Evolutionary conservation across 2,888 invertebrate species (phyloP).

Genomic region (Gisinianus flammeolus): DNA sequence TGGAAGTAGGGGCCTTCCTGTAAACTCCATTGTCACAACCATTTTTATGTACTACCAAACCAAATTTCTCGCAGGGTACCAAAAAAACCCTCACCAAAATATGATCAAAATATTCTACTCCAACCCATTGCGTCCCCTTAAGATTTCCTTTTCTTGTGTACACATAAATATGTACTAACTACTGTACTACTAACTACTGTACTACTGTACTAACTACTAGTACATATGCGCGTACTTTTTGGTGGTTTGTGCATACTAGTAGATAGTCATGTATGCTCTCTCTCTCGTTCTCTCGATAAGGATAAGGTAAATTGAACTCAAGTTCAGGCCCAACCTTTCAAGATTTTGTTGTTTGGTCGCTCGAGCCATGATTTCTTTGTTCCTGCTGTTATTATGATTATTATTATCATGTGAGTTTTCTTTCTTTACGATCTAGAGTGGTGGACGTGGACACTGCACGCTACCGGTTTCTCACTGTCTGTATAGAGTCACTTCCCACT

Average conservation of each 20-base stretch:
- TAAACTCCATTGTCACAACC: neutral
- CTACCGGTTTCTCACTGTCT: no score
- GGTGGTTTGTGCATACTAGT: neutral
- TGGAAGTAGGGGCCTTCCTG: neutral
- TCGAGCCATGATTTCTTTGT: conserved; percentile 35
- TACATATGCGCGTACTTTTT: neutral
- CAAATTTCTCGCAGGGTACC: neutral
- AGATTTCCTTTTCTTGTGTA: neutral
- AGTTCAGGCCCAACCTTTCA: neutral
- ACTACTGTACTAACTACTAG: no score
- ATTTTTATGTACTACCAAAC: neutral
- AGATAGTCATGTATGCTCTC: neutral
- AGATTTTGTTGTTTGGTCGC: conserved; percentile 19
- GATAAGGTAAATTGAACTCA: neutral
- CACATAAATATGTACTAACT: neutral
- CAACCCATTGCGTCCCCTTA: neutral
- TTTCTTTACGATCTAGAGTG: neutral
- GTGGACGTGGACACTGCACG: neutral
- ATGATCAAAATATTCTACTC: neutral
- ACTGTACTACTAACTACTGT: neutral
- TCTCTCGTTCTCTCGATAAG: neutral
- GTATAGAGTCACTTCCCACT: no score
- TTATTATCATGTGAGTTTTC: neutral
- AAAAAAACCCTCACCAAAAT: neutral
- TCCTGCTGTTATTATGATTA: conserved; percentile 12